A percentile compares a stretch with the other conserved stretches of the same genome.
Conservation (phyloP, 2,113 vertebrate species). For the Phaethon lepturus region DNA sequence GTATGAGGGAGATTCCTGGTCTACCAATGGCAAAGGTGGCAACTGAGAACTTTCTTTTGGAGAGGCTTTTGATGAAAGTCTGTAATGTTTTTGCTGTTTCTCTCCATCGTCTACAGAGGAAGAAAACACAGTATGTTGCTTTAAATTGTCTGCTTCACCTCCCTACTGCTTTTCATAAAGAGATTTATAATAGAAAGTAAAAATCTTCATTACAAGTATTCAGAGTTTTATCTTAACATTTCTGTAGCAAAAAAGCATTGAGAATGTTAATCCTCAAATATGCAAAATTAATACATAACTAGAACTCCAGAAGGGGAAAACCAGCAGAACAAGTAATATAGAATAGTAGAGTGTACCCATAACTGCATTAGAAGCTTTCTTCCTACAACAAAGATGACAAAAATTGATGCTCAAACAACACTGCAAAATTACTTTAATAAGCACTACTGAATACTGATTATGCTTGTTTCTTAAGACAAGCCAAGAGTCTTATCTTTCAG, state of each 20-base stretch:
- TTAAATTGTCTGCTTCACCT: not conserved
- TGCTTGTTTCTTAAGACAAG: not conserved
- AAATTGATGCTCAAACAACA: not conserved
- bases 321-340: not conserved
- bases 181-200: not conserved
- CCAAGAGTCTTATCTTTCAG: not conserved
- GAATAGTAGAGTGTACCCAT: not conserved
- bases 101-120: constrained; percentile 79
- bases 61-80: constrained; percentile 78
- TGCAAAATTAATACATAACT: not conserved
- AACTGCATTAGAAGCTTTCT: not conserved
- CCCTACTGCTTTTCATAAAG: not conserved
- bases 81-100: constrained; percentile 80
- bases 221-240: not conserved
- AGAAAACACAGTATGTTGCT: constrained; percentile 44
- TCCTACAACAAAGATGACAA: not conserved
- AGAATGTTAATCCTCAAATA: not conserved
- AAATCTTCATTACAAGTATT: not conserved
- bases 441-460: not conserved
- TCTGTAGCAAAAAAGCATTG: not conserved
- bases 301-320: not conserved
- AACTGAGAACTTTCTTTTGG: constrained; percentile 77
- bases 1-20: constrained; percentile 78
- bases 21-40: constrained; percentile 70
- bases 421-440: not conserved